phyloP scores from a whole-genome alignment of 2,113 vertebrate species.

The Clarias batrachus region DNA sequence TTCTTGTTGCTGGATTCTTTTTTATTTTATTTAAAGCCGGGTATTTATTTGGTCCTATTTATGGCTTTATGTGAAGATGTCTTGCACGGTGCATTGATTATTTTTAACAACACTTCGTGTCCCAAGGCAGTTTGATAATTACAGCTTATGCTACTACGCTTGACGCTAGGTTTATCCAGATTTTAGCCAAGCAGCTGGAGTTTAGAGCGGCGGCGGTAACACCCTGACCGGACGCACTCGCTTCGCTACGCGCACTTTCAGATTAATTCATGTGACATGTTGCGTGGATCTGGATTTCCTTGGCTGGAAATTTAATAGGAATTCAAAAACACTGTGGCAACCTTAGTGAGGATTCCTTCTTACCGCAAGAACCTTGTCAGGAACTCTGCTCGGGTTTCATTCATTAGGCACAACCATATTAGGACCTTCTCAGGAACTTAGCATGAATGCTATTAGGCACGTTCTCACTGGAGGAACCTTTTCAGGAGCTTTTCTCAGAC shows the following conservation, averaged over 20 bases:
- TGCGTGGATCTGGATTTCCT: background rate
- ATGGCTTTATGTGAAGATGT: slow-evolving; percentile 9
- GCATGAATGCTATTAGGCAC: background rate
- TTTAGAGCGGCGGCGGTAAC: slow-evolving; percentile 3
- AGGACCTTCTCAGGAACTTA: background rate
- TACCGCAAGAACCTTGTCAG: background rate
- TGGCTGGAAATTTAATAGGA: background rate
- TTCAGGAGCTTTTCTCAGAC: background rate
- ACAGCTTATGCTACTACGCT: background rate
- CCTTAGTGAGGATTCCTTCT: background rate
- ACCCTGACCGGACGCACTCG: slow-evolving; percentile 8
- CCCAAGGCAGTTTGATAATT: slow-evolving; percentile 10
- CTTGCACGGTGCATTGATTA: background rate
- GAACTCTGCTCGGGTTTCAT: no score
- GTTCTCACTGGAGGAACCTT: background rate
- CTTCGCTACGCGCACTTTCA: slow-evolving; percentile 3
- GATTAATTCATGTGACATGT: background rate
- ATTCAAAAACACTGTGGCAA: background rate
- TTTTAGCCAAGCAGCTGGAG: background rate
- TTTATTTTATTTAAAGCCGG: background rate
- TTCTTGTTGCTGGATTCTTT: slow-evolving; percentile 22
- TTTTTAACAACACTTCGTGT: background rate
- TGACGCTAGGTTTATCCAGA: background rate
- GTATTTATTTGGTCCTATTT: slow-evolving; percentile 18
- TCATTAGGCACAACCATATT: background rate